A percentile compares a stretch with the other conserved stretches of the same genome.
Conservation (phyloP, 2,888 invertebrate species). For the Crossocerus cetratus region DNA sequence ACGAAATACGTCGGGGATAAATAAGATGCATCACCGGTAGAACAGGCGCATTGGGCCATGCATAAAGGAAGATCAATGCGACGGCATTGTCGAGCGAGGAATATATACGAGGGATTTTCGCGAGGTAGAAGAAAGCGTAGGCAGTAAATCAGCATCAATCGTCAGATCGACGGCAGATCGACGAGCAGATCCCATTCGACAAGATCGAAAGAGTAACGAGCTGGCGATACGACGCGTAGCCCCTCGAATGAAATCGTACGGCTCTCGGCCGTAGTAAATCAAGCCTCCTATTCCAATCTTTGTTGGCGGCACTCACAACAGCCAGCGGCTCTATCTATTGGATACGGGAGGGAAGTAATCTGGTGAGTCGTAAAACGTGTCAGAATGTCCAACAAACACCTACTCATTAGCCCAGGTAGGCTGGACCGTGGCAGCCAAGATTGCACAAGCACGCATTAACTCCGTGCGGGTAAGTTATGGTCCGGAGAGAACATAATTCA, state of each 20-base stretch:
- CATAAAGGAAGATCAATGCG: conserved; percentile 59
- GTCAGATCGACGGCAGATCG: conserved; percentile 66
- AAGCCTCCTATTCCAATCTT: conserved; percentile 64
- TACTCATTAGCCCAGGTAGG: conserved; percentile 75
- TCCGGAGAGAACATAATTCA: conserved; percentile 71
- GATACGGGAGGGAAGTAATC: conserved; percentile 65
- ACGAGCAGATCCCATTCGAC: conserved; percentile 51
- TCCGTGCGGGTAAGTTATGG: conserved; percentile 73
- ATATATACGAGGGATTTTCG: conserved; percentile 56
- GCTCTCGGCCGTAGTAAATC: conserved; percentile 60
- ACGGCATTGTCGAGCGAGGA: conserved; percentile 43
- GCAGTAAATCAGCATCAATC: conserved; percentile 68
- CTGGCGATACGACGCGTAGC: conserved; percentile 54
- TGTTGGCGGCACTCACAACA: conserved; percentile 59
- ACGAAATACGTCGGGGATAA: conserved; percentile 42
- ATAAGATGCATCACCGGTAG: conserved; percentile 48
- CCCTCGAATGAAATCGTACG: conserved; percentile 64
- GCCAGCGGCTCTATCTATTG: conserved; percentile 62
- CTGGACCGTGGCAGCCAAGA: conserved; percentile 62
- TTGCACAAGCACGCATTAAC: conserved; percentile 73
- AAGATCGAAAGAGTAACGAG: conserved; percentile 66
- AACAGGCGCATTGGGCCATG: conserved; percentile 29
- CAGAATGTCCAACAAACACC: conserved; percentile 75
- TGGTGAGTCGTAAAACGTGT: conserved; percentile 75
- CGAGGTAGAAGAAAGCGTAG: conserved; percentile 29